phyloP scores from a whole-genome alignment of 2,797 vertebrate species.

The Acanthurus lineatus region DNA sequence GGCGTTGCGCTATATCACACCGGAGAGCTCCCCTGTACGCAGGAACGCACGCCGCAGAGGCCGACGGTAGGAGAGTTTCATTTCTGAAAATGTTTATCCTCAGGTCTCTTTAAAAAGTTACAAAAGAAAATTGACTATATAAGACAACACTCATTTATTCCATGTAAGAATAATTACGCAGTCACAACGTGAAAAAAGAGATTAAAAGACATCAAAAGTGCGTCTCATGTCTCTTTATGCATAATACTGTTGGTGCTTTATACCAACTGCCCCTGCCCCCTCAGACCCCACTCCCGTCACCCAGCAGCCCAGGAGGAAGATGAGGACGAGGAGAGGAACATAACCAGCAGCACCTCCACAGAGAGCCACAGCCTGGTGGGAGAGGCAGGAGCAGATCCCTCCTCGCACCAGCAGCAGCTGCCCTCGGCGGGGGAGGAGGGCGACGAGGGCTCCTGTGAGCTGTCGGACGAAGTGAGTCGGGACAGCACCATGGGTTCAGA shows the following conservation, averaged over 20 bases:
- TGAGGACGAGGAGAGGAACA: constrained; percentile 82
- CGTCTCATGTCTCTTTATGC: background rate
- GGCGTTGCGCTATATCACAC: constrained; percentile 94
- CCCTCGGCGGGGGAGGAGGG: constrained; percentile 81
- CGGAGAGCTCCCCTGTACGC: constrained; percentile 94
- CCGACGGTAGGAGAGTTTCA: constrained; percentile 68
- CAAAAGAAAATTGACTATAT: too few species aligned
- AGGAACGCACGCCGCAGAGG: constrained; percentile 87
- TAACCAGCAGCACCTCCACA: constrained; percentile 69
- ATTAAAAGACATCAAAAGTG: background rate
- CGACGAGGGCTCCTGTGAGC: constrained; percentile 92
- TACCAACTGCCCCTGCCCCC: background rate
- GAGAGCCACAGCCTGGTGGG: constrained; percentile 68
- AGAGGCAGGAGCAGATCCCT: constrained; percentile 59
- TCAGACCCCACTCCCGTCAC: constrained; percentile 79
- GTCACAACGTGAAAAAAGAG: background rate
- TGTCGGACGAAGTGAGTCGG: constrained; percentile 95
- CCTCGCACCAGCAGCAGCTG: constrained; percentile 69
- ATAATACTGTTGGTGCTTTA: background rate
- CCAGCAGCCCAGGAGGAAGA: constrained; percentile 83
- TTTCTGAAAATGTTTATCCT: background rate
- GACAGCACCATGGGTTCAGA: constrained; percentile 97
- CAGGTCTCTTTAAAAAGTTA: background rate
- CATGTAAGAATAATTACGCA: background rate
- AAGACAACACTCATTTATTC: too few species aligned